Base-by-base conservation (phyloP, 2,888 invertebrate genomes). In the Trissoscelio sp. region DNA sequence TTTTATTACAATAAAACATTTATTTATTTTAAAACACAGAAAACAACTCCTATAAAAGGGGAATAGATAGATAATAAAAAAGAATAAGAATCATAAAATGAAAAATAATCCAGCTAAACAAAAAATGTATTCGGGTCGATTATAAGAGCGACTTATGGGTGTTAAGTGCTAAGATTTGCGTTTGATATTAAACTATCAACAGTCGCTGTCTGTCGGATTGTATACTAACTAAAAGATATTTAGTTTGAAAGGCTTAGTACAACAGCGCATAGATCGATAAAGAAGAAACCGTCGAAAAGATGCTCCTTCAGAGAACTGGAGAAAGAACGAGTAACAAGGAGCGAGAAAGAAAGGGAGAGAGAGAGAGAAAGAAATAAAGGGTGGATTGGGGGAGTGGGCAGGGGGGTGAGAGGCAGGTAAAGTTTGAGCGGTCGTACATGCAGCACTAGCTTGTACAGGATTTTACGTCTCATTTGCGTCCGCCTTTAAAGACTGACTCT, bases 391-490 rank as follows among this genome's bases (percentile, higher is more conserved):
- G 46, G 44, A 12, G 66, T n/a, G n/a, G n/a, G n/a, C n/a, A n/a
- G 20, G 12, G 0, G 31, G 28, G 28, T 31, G 73, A 51, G 64
- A 55, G 64, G 24, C 14, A 24, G 74, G 64, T 58, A 48, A 75
- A 66, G 66, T 75, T 75, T 75, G 66, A 66, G 74, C 74, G 74
- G 74, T 75, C 66, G 74, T 75, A 75, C 66, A 75, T 66, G 74
- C 74, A 75, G 74, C 75, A 51, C 58, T 66, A 66, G 75, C 70
- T 73, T 79, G 79, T 79, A 79, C 78, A 83, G 84, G 84, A 87
- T 89, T 91, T 91, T 90, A 91, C 87, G 88, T 87, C 87, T 88
- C 89, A 90, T 90, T 90, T 90, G 89, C 90, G 89, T 89, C 87
- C 86, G 86, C 87, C 88, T 89, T 89, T 90, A 88, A 90, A 89